Conservation (phyloP, 2,888 invertebrate species). For the Drosophila heteroneura region DNA sequence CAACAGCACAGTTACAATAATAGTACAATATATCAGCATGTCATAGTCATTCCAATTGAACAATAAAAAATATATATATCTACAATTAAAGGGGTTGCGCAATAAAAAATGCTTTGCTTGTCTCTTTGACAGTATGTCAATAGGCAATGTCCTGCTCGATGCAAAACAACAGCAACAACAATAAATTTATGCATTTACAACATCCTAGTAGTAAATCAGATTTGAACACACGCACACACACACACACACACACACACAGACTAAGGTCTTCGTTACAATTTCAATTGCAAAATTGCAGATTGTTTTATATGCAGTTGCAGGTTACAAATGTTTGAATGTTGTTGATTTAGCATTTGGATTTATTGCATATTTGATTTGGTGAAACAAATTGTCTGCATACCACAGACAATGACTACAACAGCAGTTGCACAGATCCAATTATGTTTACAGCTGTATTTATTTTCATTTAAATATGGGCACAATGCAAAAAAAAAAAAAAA, state of each 20-base stretch:
- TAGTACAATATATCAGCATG: slow-evolving; percentile 13
- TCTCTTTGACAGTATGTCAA: slow-evolving; percentile 2
- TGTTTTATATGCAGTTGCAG: slow-evolving; percentile 60
- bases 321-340: slow-evolving; percentile 41
- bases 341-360: slow-evolving; percentile 69
- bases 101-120: not conserved
- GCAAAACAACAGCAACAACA: slow-evolving; percentile 29
- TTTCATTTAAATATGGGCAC: slow-evolving; percentile 12
- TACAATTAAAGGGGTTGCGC: not conserved
- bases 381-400: slow-evolving; percentile 66
- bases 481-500: not conserved
- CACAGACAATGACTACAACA: slow-evolving; percentile 34
- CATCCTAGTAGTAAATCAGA: slow-evolving; percentile 68
- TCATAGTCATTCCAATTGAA: not conserved
- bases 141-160: slow-evolving; percentile 38
- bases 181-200: slow-evolving; percentile 21
- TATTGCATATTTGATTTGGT: slow-evolving; percentile 73
- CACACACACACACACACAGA: slow-evolving; percentile 19
- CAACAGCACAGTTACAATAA: slow-evolving; percentile 7
- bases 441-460: slow-evolving; percentile 30
- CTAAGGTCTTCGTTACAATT: slow-evolving; percentile 54
- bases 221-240: slow-evolving; percentile 34
- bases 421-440: slow-evolving; percentile 33
- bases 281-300: slow-evolving; percentile 64
- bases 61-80: not conserved